phyloP scores from a whole-genome alignment of 2,113 vertebrate genomes.

The Dinomys branickii region DNA sequence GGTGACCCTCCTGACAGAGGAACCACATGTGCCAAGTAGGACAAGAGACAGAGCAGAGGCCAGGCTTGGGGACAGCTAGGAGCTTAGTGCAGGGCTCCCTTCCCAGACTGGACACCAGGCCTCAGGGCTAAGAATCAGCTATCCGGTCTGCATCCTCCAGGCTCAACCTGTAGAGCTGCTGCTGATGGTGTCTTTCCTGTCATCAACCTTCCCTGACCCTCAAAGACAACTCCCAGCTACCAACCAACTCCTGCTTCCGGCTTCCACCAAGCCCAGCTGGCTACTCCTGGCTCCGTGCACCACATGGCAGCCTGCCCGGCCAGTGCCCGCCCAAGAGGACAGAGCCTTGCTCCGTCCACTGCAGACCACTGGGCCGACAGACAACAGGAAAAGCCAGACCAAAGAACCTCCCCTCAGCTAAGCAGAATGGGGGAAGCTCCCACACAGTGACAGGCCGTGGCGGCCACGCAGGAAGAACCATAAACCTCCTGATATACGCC shows the following conservation, averaged over 20 bases:
- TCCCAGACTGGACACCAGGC: neutral
- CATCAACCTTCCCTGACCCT: slow-evolving; percentile 26
- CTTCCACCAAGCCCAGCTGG: slow-evolving; percentile 74
- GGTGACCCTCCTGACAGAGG: neutral
- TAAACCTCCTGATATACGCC: slow-evolving; percentile 84
- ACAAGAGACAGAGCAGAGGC: slow-evolving; percentile 1
- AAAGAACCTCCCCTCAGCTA: slow-evolving; percentile 49
- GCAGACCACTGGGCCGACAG: slow-evolving; percentile 48
- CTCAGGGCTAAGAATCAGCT: neutral
- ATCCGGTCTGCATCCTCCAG: neutral
- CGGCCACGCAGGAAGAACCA: slow-evolving; percentile 65
- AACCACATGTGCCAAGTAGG: slow-evolving; percentile 34
- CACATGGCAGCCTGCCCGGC: slow-evolving; percentile 72
- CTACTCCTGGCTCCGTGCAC: slow-evolving; percentile 74
- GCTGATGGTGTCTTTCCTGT: neutral
- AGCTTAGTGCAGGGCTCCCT: neutral
- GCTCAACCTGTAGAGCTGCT: neutral
- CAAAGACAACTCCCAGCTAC: slow-evolving; percentile 52
- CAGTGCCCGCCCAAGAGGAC: slow-evolving; percentile 69
- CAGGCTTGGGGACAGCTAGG: neutral
- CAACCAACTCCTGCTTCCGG: slow-evolving; percentile 76
- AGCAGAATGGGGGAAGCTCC: slow-evolving; percentile 35
- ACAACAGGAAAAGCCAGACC: slow-evolving; percentile 55
- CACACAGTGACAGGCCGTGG: slow-evolving; percentile 43
- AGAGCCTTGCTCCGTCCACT: slow-evolving; percentile 66